Evolutionary conservation across 2,797 vertebrate genomes (phyloP).

Genomic region (Caiman crocodilus): DNA sequence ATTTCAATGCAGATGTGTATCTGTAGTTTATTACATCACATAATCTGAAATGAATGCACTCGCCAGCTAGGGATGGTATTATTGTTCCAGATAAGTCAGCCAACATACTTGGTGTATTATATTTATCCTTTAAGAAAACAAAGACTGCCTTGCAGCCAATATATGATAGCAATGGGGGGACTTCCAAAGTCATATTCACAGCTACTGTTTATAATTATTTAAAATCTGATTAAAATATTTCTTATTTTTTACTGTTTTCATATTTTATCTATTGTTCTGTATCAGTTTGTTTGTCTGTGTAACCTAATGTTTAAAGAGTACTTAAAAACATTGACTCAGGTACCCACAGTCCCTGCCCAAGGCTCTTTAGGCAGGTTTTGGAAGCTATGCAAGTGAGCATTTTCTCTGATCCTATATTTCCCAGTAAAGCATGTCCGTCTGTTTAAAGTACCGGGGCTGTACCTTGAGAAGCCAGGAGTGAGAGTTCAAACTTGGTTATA

Average conservation of each 20-base stretch:
- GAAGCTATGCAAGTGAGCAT: not conserved
- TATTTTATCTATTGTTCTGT: not conserved
- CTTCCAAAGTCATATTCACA: not conserved
- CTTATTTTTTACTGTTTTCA: not conserved
- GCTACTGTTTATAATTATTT: not conserved
- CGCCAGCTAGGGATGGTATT: not conserved
- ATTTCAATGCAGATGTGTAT: not conserved
- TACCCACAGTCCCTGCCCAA: not conserved
- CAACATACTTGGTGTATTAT: not conserved
- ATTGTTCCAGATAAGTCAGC: not conserved
- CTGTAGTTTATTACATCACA: not conserved
- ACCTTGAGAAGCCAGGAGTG: not conserved
- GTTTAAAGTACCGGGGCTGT: not conserved
- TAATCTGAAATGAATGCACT: constrained; percentile 14
- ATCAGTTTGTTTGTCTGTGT: not conserved
- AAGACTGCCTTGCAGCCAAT: not conserved
- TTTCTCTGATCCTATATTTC: not conserved
- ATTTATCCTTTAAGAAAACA: not conserved
- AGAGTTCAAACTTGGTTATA: not conserved
- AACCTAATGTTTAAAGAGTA: not conserved
- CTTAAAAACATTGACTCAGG: not conserved
- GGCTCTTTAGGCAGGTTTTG: constrained; percentile 15
- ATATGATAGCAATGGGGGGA: not conserved
- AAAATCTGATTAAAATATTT: not conserved
- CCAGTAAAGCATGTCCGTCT: constrained; percentile 7